Base-by-base conservation (phyloP, 2,113 vertebrate species). In the Solea solea region DNA sequence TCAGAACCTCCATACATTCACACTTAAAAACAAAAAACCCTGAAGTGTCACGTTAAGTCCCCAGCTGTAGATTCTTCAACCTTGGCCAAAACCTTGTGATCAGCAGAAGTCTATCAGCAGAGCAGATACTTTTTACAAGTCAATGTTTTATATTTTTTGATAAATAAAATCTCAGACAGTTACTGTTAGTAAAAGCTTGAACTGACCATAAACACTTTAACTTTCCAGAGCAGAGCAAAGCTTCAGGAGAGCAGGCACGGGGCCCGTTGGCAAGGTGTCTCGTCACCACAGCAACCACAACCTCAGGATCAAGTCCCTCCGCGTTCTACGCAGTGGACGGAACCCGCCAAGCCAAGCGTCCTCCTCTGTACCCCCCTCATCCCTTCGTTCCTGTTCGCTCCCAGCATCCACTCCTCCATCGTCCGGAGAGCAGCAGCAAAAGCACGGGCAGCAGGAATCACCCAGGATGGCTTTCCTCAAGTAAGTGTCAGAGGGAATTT, bases 191-290 rank as follows among this genome's bases (percentile, higher is more conserved):
- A 34, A 34, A 34, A 34, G 34, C 34, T 34, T 34, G 34, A 34
- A 34, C 34, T 34, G 34, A 34, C 34, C 34, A 34, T 34, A 4
- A 34, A 34, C 5, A 34, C 5, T 42, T 25, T 69, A 8, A 72
- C 1, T 86, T 69, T 80, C 64, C 79, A 93, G 92, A 59, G 67
- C 86, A 14, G 67, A 72, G 8, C 62, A 76, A 59, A 62, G 68
- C 5, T 73, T 88, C 4, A 82, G 69, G 74, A 86, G 85, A 60
- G 27, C 84, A 9, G 56, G 48, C 7, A 86, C 87, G 1, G 90
- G 78, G 15, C 81, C 88, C 1, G 54, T 72, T 14, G 74, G 78
- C 54, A 85, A 77, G 55, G 71, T 56, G 57, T 64, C 69, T 13
- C 77, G 64, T 52, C 62, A 77, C 40, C 83, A 67, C n/a, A 82